These are phyloP conservation scores for Coregonus sp. DNA, from an alignment of 2,797 vertebrate genomes.

Conservation along the genomic window DNA sequence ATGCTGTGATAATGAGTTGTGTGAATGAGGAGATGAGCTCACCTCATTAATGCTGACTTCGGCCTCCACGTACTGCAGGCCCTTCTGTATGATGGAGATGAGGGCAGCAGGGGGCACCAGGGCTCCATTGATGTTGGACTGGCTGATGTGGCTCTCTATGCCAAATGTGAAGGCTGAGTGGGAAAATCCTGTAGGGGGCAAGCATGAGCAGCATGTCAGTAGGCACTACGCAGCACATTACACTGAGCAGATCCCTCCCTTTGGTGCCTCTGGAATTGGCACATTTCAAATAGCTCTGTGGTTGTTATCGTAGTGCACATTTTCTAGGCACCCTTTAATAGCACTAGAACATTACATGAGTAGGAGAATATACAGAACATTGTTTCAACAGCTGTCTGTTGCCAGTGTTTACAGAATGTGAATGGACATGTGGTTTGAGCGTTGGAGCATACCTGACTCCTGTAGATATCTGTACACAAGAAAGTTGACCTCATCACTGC, in stretches of 20 bases:
- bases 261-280: neutral
- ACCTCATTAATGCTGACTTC: conserved; percentile 99
- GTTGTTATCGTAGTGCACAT: neutral
- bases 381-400: no score
- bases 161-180: conserved; percentile 99
- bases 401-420: no score
- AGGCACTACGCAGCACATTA: no score
- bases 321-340: neutral
- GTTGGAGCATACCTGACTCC: conserved; percentile 86
- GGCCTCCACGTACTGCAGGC: conserved; percentile 97
- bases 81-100: conserved; percentile 99
- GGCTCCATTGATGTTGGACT: conserved; percentile 98
- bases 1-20: neutral
- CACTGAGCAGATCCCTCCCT: neutral
- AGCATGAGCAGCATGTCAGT: neutral
- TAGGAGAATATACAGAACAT: neutral
- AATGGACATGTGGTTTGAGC: neutral
- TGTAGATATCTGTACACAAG: conserved; percentile 99
- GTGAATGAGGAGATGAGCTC: conserved; percentile 39
- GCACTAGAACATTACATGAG: neutral
- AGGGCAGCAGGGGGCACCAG: conserved; percentile 97
- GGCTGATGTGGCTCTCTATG: conserved; percentile 99
- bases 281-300: neutral
- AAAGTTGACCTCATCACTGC: conserved; percentile 99
- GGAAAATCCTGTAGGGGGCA: conserved; percentile 86